These are phyloP conservation scores for Sebastes hubbsi DNA, from an alignment of 2,797 vertebrate genomes.

Conservation along the genomic window DNA sequence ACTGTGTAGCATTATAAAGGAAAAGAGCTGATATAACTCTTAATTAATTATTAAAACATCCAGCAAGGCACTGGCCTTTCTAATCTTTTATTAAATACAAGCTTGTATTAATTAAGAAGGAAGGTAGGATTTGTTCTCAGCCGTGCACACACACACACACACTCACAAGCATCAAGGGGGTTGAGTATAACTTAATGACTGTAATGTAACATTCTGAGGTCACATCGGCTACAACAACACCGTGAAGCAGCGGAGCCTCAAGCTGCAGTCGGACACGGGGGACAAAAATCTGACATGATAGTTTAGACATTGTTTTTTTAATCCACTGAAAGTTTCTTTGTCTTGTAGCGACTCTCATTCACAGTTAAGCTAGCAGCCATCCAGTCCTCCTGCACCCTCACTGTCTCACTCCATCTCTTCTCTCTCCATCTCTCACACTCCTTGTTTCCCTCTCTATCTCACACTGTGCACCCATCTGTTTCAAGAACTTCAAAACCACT, in stretches of 20 bases:
- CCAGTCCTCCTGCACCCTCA: conserved; percentile 8
- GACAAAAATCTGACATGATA: background rate
- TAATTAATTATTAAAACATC: conserved; percentile 43
- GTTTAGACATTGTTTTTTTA: background rate
- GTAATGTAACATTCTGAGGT: background rate
- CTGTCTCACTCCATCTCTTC: conserved; percentile 39
- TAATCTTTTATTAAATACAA: conserved; percentile 37
- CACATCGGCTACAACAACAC: background rate
- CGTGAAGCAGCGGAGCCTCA: background rate
- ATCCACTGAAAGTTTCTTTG: conserved; percentile 6
- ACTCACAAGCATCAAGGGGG: background rate
- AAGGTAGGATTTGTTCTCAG: conserved; percentile 4
- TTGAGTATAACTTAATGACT: background rate
- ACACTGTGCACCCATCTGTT: conserved; percentile 79
- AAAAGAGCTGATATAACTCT: background rate
- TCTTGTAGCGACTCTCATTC: background rate
- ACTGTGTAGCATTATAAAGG: background rate
- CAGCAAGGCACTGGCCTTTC: conserved; percentile 2
- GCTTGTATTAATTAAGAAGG: conserved; percentile 46
- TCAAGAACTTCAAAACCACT: conserved; percentile 63
- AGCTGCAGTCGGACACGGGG: background rate
- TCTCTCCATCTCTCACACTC: conserved; percentile 38
- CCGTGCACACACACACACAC: background rate
- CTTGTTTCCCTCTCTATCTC: conserved; percentile 50
- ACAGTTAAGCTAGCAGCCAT: conserved; percentile 17